Evolutionary conservation across 2,797 vertebrate genomes (phyloP).

Genomic region (Scolopax rusticola): DNA sequence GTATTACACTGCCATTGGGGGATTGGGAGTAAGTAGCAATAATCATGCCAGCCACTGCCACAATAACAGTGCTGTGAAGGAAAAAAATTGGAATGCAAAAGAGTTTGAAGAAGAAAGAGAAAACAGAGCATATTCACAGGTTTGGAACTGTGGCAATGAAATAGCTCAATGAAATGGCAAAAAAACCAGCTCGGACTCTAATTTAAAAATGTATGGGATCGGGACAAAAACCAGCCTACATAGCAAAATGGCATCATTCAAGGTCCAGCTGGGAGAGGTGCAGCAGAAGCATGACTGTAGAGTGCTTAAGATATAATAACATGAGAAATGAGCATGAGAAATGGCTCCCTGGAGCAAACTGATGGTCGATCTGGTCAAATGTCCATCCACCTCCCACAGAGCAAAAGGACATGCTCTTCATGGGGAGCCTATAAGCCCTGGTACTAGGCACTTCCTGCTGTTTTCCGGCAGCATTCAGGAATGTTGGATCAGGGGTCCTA

Average conservation of each 20-base stretch:
- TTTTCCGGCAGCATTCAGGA: neutral
- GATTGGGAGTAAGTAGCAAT: conserved; percentile 30
- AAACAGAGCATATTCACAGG: neutral
- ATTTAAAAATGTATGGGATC: conserved; percentile 25
- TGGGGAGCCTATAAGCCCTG: neutral
- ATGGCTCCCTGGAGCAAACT: neutral
- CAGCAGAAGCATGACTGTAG: neutral
- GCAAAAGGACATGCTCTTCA: neutral
- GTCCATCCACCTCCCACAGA: neutral
- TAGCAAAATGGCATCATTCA: neutral
- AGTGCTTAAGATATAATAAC: neutral
- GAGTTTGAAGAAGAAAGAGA: conserved; percentile 36
- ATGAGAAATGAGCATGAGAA: neutral
- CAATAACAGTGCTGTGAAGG: neutral
- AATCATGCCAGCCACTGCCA: conserved; percentile 5
- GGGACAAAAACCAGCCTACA: neutral
- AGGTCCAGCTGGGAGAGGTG: neutral
- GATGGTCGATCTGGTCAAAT: neutral
- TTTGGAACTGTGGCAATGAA: conserved; percentile 11
- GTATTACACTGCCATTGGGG: conserved; percentile 54
- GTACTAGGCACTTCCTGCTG: neutral
- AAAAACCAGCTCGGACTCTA: neutral
- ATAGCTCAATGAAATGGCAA: neutral
- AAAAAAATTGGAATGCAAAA: conserved; percentile 34
- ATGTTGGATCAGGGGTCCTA: neutral